These are phyloP conservation scores for Atethmia centrago DNA, from an alignment of 2,888 invertebrate species.

Conservation along the genomic window DNA sequence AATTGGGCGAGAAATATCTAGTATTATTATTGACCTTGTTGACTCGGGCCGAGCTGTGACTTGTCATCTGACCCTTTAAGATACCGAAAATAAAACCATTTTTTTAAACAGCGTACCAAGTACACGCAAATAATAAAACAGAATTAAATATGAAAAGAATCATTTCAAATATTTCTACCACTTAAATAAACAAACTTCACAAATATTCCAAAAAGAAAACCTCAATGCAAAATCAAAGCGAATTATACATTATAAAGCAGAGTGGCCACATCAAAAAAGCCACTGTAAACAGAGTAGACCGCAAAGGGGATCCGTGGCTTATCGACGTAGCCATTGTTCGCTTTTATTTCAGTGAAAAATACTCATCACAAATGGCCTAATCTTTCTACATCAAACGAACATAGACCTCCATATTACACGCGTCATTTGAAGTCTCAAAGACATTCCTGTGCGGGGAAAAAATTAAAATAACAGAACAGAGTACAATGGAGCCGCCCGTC, in stretches of 20 bases:
- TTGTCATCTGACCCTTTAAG: too few relatives aligned
- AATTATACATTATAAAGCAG: conserved; percentile 66
- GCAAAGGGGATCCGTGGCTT: conserved; percentile 79
- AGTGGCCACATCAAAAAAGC: conserved; percentile 79
- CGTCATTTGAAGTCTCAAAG: conserved; percentile 90
- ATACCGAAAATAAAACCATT: too few relatives aligned
- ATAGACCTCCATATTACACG: conserved; percentile 88
- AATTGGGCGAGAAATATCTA: too few relatives aligned
- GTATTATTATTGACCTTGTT: too few relatives aligned
- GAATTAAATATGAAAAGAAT: conserved; percentile 7
- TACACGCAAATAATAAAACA: not conserved
- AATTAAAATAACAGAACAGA: conserved; percentile 88
- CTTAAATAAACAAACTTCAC: conserved; percentile 22
- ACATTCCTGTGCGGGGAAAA: conserved; percentile 86
- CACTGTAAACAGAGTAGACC: conserved; percentile 77
- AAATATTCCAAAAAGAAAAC: conserved; percentile 47
- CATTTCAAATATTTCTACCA: conserved; percentile 3
- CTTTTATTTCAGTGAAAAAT: conserved; percentile 85
- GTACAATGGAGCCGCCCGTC: conserved; percentile 76
- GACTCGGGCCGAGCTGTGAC: too few relatives aligned
- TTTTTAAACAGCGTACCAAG: not conserved
- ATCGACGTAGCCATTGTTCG: conserved; percentile 81
- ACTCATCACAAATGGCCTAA: conserved; percentile 85
- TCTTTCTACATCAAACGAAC: conserved; percentile 88
- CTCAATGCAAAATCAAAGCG: conserved; percentile 55